Evolutionary conservation across 2,113 vertebrate genomes (phyloP), one percentile per base, ranked within the genome.

Genomic region (Rostratula benghalensis): DNA sequence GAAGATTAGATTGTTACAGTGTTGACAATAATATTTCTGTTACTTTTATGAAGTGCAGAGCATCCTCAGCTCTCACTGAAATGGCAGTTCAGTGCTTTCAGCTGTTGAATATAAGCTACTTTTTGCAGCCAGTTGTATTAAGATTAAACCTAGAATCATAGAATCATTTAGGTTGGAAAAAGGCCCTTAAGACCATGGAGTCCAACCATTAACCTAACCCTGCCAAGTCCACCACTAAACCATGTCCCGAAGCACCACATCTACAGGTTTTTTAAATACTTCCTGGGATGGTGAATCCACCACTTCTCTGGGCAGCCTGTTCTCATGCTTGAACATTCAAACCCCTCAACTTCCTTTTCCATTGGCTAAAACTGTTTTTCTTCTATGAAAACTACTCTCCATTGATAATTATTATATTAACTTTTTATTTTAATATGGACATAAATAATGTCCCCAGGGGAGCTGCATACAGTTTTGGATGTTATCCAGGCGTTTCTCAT

Each of bases 1-100:
- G 76, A 93, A 69, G 43, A 92, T 94, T 63, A 87, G 48, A 57
- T 93, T 90, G 41, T 89, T 69, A 94, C 83, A 73, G 80, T 73
- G 56, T 48, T 79, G 68, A 41, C 11, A 24, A 4, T 51, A 80
- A 31, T 48, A 51, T 46, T 87, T 73, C 51, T 81, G 16, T 80
- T 83, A 25, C 4, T 93, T 69, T 28, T 3, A 7, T 46, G 46
- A 68, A 35, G 31, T 48, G 43, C 27, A 70, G 37, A 46, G 33
- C 39, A 54, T 59, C 60, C 51, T 75, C 25, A 87, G 24, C 39
- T 82, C 51, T 78, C 15, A 12, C 51, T 60, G 50, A 80, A 74
- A 10, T 48, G 37, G 39, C 69, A 85, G 57, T 76, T 71, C 27
- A 67, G 9, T 81, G 39, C 60, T 78, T 86, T 88, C 35, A 81